Evolutionary conservation across 2,113 vertebrate species (phyloP).

Genomic region (Sinocyclocheilus anophthalmus): DNA sequence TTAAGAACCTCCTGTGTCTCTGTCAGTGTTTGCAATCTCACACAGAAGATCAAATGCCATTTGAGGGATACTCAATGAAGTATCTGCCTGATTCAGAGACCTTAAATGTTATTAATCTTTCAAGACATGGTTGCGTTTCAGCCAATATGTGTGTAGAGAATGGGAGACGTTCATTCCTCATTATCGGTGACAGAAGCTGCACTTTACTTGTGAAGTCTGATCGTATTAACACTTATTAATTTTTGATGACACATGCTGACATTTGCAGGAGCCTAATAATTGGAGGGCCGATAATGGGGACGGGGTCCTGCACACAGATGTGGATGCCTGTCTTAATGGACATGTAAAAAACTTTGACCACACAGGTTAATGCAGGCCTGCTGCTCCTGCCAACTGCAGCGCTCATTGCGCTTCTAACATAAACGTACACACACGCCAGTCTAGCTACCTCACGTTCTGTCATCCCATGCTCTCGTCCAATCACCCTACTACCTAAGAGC

Average conservation of each 20-base stretch:
- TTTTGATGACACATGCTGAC: slow-evolving; percentile 53
- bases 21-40: not conserved
- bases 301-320: not conserved
- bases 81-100: slow-evolving; percentile 12
- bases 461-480: too few species aligned
- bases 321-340: not conserved
- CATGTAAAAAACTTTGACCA: slow-evolving; percentile 3
- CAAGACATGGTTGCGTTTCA: slow-evolving; percentile 21
- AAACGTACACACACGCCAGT: too few species aligned
- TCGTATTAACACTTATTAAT: slow-evolving; percentile 56
- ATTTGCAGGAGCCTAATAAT: slow-evolving; percentile 39
- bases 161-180: not conserved
- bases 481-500: too few species aligned
- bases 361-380: slow-evolving; percentile 18
- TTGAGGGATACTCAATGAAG: slow-evolving; percentile 5
- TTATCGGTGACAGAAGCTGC: slow-evolving; percentile 40
- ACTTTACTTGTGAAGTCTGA: slow-evolving; percentile 47
- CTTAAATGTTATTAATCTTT: slow-evolving; percentile 50
- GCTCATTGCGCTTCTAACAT: too few species aligned
- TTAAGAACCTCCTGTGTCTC: slow-evolving; percentile 47
- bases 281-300: slow-evolving; percentile 35
- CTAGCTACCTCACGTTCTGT: too few species aligned
- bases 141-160: slow-evolving; percentile 23
- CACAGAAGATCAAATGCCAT: slow-evolving; percentile 27
- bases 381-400: too few species aligned